A percentile compares a stretch with the other conserved stretches of the same genome.
phyloP scores from a whole-genome alignment of 2,888 invertebrate species.

The Polietes domitor region DNA sequence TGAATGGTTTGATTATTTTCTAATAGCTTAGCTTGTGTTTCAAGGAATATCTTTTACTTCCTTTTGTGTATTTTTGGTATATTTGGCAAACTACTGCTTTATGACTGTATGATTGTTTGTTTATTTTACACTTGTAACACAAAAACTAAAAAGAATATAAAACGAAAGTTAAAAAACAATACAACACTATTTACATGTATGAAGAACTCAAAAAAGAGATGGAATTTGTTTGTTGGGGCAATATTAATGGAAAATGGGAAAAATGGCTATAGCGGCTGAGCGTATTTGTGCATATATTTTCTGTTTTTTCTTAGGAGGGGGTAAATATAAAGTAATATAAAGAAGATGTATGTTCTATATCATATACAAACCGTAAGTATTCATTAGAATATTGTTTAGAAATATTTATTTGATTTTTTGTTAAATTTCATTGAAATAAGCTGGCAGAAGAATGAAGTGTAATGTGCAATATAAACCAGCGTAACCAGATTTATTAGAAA shows the following conservation, averaged over 20 bases:
- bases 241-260: slow-evolving; percentile 15
- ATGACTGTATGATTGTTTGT: slow-evolving; percentile 56
- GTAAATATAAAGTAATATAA: slow-evolving; percentile 59
- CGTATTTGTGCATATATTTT: slow-evolving; percentile 54
- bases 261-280: slow-evolving; percentile 59
- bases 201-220: slow-evolving; percentile 38
- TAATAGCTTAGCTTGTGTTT: slow-evolving; percentile 48
- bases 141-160: slow-evolving; percentile 66
- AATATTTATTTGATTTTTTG: slow-evolving; percentile 30
- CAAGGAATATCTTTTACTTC: slow-evolving; percentile 38
- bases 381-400: slow-evolving; percentile 57
- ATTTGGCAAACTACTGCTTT: slow-evolving; percentile 62
- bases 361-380: slow-evolving; percentile 65
- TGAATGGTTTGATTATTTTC: slow-evolving; percentile 34
- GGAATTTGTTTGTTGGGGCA: slow-evolving; percentile 31
- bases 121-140: slow-evolving; percentile 66
- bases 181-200: slow-evolving; percentile 55
- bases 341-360: slow-evolving; percentile 44
- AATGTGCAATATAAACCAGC: background rate
- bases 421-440: slow-evolving; percentile 36
- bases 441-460: background rate
- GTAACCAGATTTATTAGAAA: background rate
- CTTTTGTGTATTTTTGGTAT: slow-evolving; percentile 50
- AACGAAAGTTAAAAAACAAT: slow-evolving; percentile 57
- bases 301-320: slow-evolving; percentile 52